Evolutionary conservation across 2,888 invertebrate species (phyloP).

Genomic region (Rambutsinella grinnellia): DNA sequence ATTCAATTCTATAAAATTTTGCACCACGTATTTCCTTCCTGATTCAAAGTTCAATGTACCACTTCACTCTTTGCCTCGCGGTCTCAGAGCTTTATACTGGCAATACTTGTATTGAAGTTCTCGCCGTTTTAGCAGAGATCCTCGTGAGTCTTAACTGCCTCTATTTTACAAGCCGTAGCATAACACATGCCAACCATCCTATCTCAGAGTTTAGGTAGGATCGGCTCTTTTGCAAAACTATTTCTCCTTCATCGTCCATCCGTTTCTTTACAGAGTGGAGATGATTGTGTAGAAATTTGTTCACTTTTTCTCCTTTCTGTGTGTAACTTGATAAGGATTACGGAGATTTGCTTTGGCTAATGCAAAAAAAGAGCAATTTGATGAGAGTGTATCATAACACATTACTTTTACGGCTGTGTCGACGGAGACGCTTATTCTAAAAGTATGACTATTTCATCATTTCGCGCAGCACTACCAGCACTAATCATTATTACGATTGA

Average conservation of each 20-base stretch:
- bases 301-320: not conserved
- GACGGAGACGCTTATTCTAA: not conserved
- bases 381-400: not conserved
- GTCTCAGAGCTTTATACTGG: no score
- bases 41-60: constrained; percentile 53
- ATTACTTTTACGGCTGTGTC: no score
- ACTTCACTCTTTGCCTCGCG: constrained; percentile 31
- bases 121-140: no score
- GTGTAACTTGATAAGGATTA: not conserved
- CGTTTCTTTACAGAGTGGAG: not conserved
- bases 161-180: not conserved
- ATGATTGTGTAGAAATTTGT: not conserved
- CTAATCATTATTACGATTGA: not conserved
- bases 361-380: no score
- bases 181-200: not conserved
- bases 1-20: not conserved
- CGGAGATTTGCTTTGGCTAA: no score
- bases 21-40: constrained; percentile 39
- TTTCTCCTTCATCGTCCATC: constrained; percentile 8
- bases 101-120: no score
- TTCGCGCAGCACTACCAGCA: not conserved
- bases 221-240: constrained; percentile 38
- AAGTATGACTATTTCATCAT: not conserved
- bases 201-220: not conserved
- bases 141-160: not conserved